Conservation (phyloP, 2,113 vertebrate species). For the Promerops cafer region DNA sequence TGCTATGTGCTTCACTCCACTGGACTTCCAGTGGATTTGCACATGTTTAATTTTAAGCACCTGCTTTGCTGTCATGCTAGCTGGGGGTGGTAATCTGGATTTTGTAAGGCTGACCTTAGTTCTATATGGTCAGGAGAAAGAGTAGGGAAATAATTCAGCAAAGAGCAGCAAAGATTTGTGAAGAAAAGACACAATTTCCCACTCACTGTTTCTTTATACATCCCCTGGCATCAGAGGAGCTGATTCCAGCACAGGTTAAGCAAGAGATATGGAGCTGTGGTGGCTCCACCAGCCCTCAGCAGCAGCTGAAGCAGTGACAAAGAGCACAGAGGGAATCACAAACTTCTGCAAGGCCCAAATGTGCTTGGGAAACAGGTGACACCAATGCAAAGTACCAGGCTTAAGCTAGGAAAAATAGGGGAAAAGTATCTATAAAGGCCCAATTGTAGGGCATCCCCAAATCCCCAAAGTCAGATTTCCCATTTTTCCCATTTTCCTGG, state of each 20-base stretch:
- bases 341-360: background rate
- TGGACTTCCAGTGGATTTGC: background rate
- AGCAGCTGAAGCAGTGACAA: background rate
- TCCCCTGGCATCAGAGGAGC: background rate
- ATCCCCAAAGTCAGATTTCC: background rate
- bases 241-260: background rate
- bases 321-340: accelerated
- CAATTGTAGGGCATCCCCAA: background rate
- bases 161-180: background rate
- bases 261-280: background rate
- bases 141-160: background rate
- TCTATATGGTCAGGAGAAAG: background rate
- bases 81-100: background rate
- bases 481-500: too few species aligned
- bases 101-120: background rate
- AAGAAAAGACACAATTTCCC: background rate
- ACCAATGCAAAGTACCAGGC: background rate
- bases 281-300: background rate
- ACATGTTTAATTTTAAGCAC: background rate
- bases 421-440: accelerated
- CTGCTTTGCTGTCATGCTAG: background rate
- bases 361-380: background rate
- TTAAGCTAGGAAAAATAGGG: background rate
- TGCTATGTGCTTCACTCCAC: background rate
- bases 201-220: background rate